phyloP scores from a whole-genome alignment of 2,113 vertebrate genomes.

The Pseudopodoces humilis region DNA sequence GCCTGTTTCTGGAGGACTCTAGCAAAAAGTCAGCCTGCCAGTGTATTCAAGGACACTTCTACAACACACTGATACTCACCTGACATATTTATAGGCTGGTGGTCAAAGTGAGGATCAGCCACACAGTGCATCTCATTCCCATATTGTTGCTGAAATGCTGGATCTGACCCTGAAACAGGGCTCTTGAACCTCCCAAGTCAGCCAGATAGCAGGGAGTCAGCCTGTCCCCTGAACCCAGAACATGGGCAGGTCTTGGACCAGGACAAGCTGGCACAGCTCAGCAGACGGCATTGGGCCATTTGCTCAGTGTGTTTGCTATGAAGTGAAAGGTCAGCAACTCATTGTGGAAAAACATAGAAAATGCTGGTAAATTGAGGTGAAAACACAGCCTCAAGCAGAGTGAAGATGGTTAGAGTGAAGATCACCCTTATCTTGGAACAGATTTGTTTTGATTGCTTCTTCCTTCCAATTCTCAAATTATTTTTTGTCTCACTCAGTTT shows the following conservation, averaged over 20 bases:
- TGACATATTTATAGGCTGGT: background rate
- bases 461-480: background rate
- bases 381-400: background rate
- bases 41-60: background rate
- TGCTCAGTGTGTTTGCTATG: background rate
- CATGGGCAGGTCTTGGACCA: background rate
- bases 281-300: background rate
- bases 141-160: accelerated
- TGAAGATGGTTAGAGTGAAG: background rate
- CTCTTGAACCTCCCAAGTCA: background rate
- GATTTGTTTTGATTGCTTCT: background rate
- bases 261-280: background rate
- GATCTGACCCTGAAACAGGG: background rate
- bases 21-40: background rate
- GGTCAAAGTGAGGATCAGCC: background rate
- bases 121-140: background rate
- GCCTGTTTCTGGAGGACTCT: background rate
- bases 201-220: background rate
- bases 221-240: background rate
- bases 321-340: background rate
- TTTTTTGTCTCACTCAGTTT: background rate
- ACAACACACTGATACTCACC: background rate
- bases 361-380: background rate
- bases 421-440: background rate
- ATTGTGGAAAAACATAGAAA: background rate